Percentiles rank a stretch among this genome's conserved stretches.
These are phyloP conservation scores for Xiphophorus maculatus DNA, from an alignment of 2,113 vertebrate species.

Conservation along the genomic window DNA sequence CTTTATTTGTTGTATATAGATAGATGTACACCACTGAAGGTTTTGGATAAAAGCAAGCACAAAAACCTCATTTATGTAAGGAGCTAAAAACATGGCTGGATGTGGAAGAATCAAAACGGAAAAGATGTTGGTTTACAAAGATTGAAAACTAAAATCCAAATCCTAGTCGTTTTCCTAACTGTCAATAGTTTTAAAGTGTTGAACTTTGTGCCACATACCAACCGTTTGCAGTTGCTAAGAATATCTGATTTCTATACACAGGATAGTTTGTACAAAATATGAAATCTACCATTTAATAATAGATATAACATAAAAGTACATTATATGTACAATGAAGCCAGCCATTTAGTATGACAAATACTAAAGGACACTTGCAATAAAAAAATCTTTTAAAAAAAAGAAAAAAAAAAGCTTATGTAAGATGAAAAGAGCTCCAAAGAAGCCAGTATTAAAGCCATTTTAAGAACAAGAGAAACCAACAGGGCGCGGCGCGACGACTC, in stretches of 20 bases:
- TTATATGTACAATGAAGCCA: conserved; percentile 97
- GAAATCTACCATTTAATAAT: conserved; percentile 98
- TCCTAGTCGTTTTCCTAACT: conserved; percentile 67
- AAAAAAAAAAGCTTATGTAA: conserved; percentile 67
- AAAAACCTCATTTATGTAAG: conserved; percentile 73
- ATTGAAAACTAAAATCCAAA: conserved; percentile 66
- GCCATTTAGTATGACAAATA: conserved; percentile 87
- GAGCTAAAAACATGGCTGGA: conserved; percentile 72
- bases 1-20: conserved; percentile 84
- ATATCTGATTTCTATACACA: conserved; percentile 90
- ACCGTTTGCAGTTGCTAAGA: conserved; percentile 75
- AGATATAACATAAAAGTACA: conserved; percentile 95
- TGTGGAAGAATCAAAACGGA: conserved; percentile 58
- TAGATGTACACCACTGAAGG: conserved; percentile 81
- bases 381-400: conserved; percentile 64
- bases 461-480: conserved; percentile 84
- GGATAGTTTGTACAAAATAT: conserved; percentile 97
- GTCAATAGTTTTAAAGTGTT: conserved; percentile 70
- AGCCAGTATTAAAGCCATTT: conserved; percentile 81
- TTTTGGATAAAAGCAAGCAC: conserved; percentile 79
- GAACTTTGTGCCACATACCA: conserved; percentile 72
- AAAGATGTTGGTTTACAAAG: conserved; percentile 70
- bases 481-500: background rate
- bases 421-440: conserved; percentile 74
- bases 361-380: conserved; percentile 92